These are phyloP conservation scores for Apostichopus japonicus DNA, from an alignment of 35 echinoderm and acorn worm genomes.

Conservation along the genomic window DNA sequence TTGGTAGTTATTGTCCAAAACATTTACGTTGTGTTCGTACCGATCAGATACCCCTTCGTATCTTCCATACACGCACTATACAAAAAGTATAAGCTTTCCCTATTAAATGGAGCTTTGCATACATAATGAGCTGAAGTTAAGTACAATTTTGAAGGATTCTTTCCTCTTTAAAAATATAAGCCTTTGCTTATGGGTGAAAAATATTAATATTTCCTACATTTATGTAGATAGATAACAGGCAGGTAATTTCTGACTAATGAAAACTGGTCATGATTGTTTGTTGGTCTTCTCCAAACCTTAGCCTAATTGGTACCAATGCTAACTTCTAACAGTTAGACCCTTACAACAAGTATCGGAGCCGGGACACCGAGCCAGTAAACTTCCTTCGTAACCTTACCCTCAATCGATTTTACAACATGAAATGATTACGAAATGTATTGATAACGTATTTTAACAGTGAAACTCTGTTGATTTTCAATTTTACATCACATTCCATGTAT, in stretches of 20 bases:
- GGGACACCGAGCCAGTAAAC: background rate
- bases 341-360: constrained; percentile 18
- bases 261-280: background rate
- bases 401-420: background rate
- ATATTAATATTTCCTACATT: background rate
- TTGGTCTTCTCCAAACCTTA: background rate
- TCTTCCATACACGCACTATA: constrained; percentile 21
- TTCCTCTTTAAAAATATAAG: background rate
- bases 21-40: constrained; percentile 33
- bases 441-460: background rate
- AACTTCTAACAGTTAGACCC: constrained; percentile 13
- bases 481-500: background rate
- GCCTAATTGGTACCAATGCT: constrained; percentile 22
- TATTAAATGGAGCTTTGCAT: constrained; percentile 63
- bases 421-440: no score
- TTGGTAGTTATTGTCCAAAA: constrained; percentile 14
- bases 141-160: background rate
- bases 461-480: background rate
- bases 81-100: constrained; percentile 28
- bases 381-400: background rate
- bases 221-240: background rate
- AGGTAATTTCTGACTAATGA: background rate
- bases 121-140: constrained; percentile 48
- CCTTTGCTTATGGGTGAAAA: background rate
- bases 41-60: constrained; percentile 42